Conservation (phyloP, 2,888 invertebrate genomes). For the Hemithea aestivaria region DNA sequence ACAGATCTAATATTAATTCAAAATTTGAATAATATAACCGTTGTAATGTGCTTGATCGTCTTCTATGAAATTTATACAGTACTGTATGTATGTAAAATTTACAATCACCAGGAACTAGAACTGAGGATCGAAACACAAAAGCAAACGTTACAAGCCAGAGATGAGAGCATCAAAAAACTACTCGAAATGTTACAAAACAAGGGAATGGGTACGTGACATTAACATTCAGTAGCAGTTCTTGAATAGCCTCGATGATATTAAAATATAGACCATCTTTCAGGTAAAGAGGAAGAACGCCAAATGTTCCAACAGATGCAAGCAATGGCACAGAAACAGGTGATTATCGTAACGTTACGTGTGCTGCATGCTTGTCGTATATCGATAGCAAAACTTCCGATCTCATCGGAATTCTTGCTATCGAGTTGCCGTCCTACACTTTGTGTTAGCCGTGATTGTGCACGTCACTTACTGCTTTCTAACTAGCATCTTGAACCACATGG, state of each 20-base stretch:
- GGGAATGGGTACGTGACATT: slow-evolving; percentile 90
- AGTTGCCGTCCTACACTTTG: slow-evolving; percentile 47
- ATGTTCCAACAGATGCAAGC: slow-evolving; percentile 99
- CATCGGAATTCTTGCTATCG: slow-evolving; percentile 49
- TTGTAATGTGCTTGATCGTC: too few relatives aligned
- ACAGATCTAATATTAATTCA: too few relatives aligned
- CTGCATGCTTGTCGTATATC: slow-evolving; percentile 42
- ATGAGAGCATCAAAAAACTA: slow-evolving; percentile 98
- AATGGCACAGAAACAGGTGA: slow-evolving; percentile 97
- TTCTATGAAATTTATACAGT: background rate
- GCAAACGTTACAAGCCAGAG: slow-evolving; percentile 96
- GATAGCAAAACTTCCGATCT: slow-evolving; percentile 43
- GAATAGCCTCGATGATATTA: too few relatives aligned
- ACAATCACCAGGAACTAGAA: slow-evolving; percentile 89
- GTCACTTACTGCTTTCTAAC: slow-evolving; percentile 64
- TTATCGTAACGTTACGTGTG: slow-evolving; percentile 42
- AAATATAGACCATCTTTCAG: slow-evolving; percentile 73
- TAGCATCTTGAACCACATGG: slow-evolving; percentile 64
- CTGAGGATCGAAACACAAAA: slow-evolving; percentile 98
- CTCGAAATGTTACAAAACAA: slow-evolving; percentile 99
- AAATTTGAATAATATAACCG: too few relatives aligned
- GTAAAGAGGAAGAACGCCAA: slow-evolving; percentile 96
- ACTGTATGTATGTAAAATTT: slow-evolving; percentile 19
- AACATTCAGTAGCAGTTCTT: slow-evolving; percentile 59
- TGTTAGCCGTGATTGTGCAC: slow-evolving; percentile 59